Conservation (phyloP, 2,888 invertebrate species). For the Pseudococcus longispinus region DNA sequence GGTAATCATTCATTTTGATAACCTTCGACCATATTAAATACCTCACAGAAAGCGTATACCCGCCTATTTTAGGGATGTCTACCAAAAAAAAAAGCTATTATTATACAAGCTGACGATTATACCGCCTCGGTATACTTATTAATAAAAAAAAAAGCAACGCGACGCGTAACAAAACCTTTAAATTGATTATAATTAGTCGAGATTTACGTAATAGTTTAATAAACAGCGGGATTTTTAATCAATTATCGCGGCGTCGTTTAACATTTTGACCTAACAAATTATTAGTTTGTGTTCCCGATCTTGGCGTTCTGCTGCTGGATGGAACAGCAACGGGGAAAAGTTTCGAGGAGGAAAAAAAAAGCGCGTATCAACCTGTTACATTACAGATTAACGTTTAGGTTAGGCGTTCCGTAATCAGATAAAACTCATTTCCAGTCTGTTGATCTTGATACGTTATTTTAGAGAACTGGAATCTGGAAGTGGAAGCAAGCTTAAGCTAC, state of each 20-base stretch:
- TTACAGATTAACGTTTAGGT: slow-evolving; percentile 26
- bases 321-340: background rate
- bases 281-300: slow-evolving; percentile 29
- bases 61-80: slow-evolving; percentile 27
- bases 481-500: background rate
- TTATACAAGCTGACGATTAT: slow-evolving; percentile 20
- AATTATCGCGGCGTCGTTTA: slow-evolving; percentile 50
- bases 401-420: slow-evolving; percentile 44
- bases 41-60: slow-evolving; percentile 36
- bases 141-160: background rate
- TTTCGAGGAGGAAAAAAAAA: background rate
- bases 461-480: slow-evolving; percentile 39
- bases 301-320: background rate
- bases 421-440: slow-evolving; percentile 45
- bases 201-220: slow-evolving; percentile 45
- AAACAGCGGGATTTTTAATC: slow-evolving; percentile 50
- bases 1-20: slow-evolving; percentile 38
- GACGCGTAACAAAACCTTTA: slow-evolving; percentile 30
- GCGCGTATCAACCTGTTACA: slow-evolving; percentile 38
- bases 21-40: slow-evolving; percentile 18
- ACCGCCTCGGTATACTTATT: background rate
- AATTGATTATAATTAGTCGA: slow-evolving; percentile 44
- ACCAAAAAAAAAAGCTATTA: slow-evolving; percentile 1
- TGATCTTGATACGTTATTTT: slow-evolving; percentile 31
- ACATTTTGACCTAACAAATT: slow-evolving; percentile 47